Conservation (phyloP, 2,113 vertebrate genomes). For the Sphyrna mokarran region DNA sequence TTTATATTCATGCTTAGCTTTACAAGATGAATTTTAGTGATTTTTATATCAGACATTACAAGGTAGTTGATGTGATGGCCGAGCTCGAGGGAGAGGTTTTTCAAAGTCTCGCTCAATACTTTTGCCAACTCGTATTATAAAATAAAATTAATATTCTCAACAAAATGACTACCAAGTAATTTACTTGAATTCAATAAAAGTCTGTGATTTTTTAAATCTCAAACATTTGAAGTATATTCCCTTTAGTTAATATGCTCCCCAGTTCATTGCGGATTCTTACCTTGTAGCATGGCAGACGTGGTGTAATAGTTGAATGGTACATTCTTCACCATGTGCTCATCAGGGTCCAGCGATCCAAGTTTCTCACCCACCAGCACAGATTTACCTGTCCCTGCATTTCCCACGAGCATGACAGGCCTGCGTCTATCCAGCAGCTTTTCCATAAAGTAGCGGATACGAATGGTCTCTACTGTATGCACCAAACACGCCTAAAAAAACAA, state of each 20-base stretch:
- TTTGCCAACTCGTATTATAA: not conserved
- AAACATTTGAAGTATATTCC: not conserved
- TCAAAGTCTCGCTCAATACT: not conserved
- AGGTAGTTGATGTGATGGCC: not conserved
- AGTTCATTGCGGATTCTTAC: conserved; percentile 51
- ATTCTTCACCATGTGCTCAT: conserved; percentile 73
- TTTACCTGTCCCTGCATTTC: conserved; percentile 77
- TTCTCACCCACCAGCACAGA: conserved; percentile 78
- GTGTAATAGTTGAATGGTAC: conserved; percentile 92
- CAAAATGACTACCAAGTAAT: not conserved
- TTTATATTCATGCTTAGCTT: not conserved
- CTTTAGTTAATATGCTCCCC: too few relatives aligned
- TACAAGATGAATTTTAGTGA: not conserved
- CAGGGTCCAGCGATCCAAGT: conserved; percentile 62
- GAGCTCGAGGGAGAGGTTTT: not conserved
- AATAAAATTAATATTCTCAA: not conserved
- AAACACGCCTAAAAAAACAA: conserved; percentile 66
- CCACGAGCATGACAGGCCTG: conserved; percentile 81
- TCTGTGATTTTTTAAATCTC: not conserved
- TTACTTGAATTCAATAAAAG: not conserved
- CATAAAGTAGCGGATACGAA: conserved; percentile 75
- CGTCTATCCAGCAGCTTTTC: conserved; percentile 64
- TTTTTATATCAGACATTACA: not conserved
- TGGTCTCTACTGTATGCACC: conserved; percentile 80
- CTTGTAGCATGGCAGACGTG: conserved; percentile 88